These are phyloP conservation scores for Heliconius congener DNA, from an alignment of 1,140 invertebrate genomes.

Conservation along the genomic window DNA sequence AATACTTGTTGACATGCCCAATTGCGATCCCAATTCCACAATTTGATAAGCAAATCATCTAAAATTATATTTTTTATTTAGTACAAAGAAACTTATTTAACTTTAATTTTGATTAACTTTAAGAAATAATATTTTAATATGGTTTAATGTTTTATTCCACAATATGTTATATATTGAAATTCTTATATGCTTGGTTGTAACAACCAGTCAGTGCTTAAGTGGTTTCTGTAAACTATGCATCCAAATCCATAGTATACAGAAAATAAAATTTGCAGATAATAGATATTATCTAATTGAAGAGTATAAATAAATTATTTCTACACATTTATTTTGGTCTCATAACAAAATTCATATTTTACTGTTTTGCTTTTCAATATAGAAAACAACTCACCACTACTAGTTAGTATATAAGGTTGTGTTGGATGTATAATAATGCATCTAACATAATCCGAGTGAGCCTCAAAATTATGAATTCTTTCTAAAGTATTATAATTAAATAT, in stretches of 20 bases:
- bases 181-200: too few relatives aligned
- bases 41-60: constrained; percentile 99
- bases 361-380: not conserved
- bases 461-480: constrained; percentile 97
- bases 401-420: constrained; percentile 97
- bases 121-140: not conserved
- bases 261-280: too few relatives aligned
- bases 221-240: too few relatives aligned
- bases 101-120: not conserved
- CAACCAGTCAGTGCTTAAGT: too few relatives aligned
- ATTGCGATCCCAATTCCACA: constrained; percentile 99
- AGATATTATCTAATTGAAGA: too few relatives aligned
- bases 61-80: constrained; percentile 44
- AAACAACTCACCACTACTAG: constrained; percentile 92
- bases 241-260: too few relatives aligned
- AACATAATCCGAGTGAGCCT: constrained; percentile 99
- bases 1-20: constrained; percentile 99
- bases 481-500: constrained; percentile 99
- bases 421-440: constrained; percentile 98
- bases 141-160: not conserved
- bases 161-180: not conserved
- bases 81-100: not conserved
- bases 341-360: too few relatives aligned
- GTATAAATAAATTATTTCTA: too few relatives aligned
- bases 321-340: too few relatives aligned